Evolutionary conservation across 2,113 vertebrate species (phyloP), one percentile per base, ranked within the genome.

Genomic region (Eurypyga helias): DNA sequence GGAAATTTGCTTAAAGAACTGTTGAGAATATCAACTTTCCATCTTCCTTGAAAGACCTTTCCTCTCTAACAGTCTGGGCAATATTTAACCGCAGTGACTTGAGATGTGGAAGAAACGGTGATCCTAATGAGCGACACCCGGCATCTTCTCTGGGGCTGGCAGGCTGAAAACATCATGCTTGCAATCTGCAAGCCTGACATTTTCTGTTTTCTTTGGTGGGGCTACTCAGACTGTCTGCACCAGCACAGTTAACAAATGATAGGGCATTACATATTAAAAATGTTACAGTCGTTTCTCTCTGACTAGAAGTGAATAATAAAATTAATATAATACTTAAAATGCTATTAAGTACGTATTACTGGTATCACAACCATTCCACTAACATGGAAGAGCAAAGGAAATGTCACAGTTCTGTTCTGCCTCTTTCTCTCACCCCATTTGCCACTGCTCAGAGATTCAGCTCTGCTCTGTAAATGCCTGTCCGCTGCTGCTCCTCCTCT

Each of bases 401-500:
- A 69, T 34, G 36, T 38, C 31, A 73, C 5, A 34, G 17, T 26
- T n/a, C 49, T 65, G 17, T 43, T 69, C 26, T 61, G 60, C 20
- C 36, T 60, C 52, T 84, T 60, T 75, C 60, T 62, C 57, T 82
- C 0, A 0, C 36, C 60, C 3, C 2, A 3, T 79, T 65, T 67
- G 21, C 49, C 1, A 0, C 48, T 0, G 1, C 46, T 61, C 58
- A 52, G 4, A 85, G 69, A 17, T 28, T 28, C 19, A 3, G 28
- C 2, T 1, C 24, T 71, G 69, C n/a, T 76, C 34, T 65, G 21
- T 61, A 69, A 85, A 31, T 10, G 17, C 21, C 36, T 78, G 46
- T 28, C 49, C 4, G 1, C 19, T 7, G 3, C 41, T 62, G 61
- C 75, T 93, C 28, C 52, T 87, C 43, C 48, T 72, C 61, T 31